Percentiles rank a stretch among this genome's conserved stretches.
phyloP scores from a whole-genome alignment of 2,113 vertebrate species.

The Axis porcinus region DNA sequence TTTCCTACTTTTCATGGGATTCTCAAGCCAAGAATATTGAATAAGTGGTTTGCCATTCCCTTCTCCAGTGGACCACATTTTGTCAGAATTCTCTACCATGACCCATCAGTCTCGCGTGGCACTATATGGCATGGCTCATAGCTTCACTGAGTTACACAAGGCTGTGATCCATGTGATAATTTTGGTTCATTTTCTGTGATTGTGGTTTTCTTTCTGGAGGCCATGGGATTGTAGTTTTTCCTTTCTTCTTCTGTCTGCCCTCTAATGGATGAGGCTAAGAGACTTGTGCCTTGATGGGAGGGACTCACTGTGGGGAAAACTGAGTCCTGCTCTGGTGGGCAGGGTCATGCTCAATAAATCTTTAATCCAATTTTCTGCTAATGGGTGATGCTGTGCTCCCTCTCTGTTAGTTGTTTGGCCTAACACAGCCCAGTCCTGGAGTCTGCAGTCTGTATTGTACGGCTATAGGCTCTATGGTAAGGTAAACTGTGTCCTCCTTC shows the following conservation, averaged over 20 bases:
- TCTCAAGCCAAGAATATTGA: neutral
- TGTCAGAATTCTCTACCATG: neutral
- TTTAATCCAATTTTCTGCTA: neutral
- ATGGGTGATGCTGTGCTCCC: neutral
- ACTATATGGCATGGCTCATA: neutral
- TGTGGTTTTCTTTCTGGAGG: neutral
- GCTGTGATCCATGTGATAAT: neutral
- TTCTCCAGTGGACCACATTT: neutral
- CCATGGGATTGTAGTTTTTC: neutral
- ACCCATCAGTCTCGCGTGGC: neutral
- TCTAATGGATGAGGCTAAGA: neutral
- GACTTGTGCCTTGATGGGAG: neutral
- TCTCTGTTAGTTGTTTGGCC: neutral
- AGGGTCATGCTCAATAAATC: neutral
- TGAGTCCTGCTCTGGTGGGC: neutral
- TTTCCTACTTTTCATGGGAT: neutral
- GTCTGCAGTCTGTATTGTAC: neutral
- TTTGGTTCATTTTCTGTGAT: neutral
- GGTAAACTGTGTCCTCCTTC: accelerated
- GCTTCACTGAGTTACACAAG: neutral
- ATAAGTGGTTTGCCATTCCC: neutral
- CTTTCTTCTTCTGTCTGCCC: neutral
- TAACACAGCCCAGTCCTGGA: neutral
- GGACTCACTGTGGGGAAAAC: neutral
- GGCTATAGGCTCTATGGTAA: neutral